phyloP scores from a whole-genome alignment of 2,113 vertebrate species.

The Myotis lucifugus region DNA sequence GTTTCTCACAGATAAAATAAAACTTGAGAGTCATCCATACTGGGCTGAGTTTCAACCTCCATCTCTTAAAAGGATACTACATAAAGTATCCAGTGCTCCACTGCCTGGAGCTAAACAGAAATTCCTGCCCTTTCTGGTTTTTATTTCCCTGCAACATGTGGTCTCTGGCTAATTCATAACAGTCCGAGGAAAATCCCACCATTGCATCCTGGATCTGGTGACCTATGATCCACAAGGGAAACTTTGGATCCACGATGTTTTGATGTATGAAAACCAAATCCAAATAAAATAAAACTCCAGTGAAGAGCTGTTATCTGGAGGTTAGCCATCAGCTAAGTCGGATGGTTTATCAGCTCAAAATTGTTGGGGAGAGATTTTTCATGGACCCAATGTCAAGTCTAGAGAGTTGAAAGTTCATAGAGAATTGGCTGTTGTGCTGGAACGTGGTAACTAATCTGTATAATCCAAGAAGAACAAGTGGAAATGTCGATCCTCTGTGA shows the following conservation, averaged over 20 bases:
- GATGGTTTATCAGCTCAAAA: conserved; percentile 49
- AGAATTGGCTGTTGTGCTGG: neutral
- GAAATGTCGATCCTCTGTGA: neutral
- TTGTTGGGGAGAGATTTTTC: conserved; percentile 48
- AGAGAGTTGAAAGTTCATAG: conserved; percentile 11
- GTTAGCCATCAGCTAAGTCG: conserved; percentile 31
- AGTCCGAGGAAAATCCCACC: conserved; percentile 69
- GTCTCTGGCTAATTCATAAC: conserved; percentile 70
- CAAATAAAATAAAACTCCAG: conserved; percentile 71
- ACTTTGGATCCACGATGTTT: conserved; percentile 67
- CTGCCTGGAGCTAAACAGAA: conserved; percentile 53
- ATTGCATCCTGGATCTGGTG: conserved; percentile 63
- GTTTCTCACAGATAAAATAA: neutral
- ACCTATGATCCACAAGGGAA: conserved; percentile 70
- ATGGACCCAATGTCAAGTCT: conserved; percentile 52
- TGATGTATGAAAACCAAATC: conserved; percentile 69
- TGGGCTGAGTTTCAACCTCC: conserved; percentile 34
- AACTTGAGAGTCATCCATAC: neutral
- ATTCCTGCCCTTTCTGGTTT: conserved; percentile 72
- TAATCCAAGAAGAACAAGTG: conserved; percentile 12
- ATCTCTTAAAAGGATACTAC: neutral
- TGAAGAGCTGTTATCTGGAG: conserved; percentile 53
- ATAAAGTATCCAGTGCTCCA: neutral
- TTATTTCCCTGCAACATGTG: conserved; percentile 69
- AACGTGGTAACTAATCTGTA: conserved; percentile 25